Evolutionary conservation across 2,888 invertebrate genomes (phyloP).

Genomic region (Geophilus truncorum): DNA sequence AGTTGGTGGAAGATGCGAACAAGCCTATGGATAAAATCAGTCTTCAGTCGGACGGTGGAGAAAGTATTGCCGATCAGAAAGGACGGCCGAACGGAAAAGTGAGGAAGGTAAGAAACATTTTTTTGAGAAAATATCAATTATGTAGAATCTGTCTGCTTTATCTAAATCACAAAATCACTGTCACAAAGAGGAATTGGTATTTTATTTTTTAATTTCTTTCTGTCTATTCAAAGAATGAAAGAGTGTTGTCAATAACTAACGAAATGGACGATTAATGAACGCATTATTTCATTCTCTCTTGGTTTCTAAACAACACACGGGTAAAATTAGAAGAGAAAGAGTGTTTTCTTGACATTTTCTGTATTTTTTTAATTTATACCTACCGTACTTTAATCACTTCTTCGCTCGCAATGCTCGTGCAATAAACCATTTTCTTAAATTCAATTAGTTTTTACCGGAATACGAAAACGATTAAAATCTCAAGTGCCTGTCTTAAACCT

Average conservation of each 20-base stretch:
- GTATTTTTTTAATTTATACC: too few species aligned
- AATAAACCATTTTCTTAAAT: too few species aligned
- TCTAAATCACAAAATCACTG: slow-evolving; percentile 2
- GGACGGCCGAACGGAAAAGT: slow-evolving; percentile 56
- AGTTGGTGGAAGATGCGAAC: slow-evolving; percentile 75
- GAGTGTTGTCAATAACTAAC: neutral
- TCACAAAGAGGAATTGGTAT: neutral
- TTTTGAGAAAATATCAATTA: neutral
- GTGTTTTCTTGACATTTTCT: too few species aligned
- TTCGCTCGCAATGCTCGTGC: too few species aligned
- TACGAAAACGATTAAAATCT: too few species aligned
- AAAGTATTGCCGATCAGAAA: slow-evolving; percentile 39
- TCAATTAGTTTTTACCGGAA: too few species aligned
- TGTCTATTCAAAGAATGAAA: neutral
- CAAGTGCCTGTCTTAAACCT: too few species aligned
- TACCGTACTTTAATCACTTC: too few species aligned
- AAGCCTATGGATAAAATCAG: slow-evolving; percentile 74
- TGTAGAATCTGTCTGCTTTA: neutral
- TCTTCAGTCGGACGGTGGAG: slow-evolving; percentile 72
- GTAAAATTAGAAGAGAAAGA: neutral
- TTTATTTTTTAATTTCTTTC: neutral
- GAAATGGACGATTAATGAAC: too few species aligned
- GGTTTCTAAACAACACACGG: neutral
- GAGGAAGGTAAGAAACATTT: slow-evolving; percentile 79
- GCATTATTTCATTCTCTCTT: neutral